These are phyloP conservation scores for Sapayoa aenigma DNA, from an alignment of 2,113 vertebrate genomes.

Conservation along the genomic window DNA sequence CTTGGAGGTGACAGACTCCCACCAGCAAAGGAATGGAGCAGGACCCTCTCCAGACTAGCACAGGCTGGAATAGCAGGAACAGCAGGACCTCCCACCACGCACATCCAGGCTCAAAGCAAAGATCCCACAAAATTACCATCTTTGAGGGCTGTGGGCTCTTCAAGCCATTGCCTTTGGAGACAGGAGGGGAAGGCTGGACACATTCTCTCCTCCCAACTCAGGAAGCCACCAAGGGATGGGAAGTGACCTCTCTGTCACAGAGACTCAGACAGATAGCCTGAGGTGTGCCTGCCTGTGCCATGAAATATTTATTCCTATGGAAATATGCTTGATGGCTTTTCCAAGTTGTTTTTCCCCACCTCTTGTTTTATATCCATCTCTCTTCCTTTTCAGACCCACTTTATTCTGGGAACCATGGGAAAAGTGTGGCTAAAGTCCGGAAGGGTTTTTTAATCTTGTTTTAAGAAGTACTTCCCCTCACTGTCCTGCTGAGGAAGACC, in stretches of 20 bases:
- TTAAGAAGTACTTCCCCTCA: neutral
- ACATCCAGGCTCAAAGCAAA: neutral
- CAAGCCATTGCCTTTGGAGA: neutral
- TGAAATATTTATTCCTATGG: neutral
- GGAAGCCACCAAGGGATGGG: neutral
- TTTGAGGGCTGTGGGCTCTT: neutral
- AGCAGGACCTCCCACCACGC: neutral
- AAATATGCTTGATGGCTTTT: neutral
- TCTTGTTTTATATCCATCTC: neutral
- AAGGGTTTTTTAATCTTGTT: neutral
- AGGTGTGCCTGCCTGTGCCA: neutral
- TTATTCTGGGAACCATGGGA: neutral
- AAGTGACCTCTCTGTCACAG: neutral
- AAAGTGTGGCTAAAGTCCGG: neutral
- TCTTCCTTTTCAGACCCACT: neutral
- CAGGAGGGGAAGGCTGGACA: neutral
- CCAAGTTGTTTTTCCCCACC: fast-evolving
- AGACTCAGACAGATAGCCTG: neutral
- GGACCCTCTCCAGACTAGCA: neutral
- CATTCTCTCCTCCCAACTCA: neutral
- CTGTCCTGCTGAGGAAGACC: neutral
- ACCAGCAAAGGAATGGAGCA: neutral
- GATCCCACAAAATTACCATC: neutral
- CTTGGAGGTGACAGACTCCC: neutral
- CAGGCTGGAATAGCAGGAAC: neutral